Base-by-base conservation (phyloP, 1,140 invertebrate genomes). In the Ylistrum balloti region DNA sequence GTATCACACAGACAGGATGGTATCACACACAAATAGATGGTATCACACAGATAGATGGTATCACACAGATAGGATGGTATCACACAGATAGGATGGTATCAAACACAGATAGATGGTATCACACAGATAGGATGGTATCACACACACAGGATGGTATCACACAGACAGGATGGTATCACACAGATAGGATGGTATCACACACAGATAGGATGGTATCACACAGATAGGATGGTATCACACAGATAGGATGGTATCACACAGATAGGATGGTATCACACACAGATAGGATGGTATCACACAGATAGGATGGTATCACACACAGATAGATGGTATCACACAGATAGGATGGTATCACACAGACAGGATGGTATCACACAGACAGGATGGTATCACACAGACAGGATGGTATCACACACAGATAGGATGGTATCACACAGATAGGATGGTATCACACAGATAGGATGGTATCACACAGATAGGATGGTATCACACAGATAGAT, bases 311-410 rank as follows among this genome's bases (percentile, higher is more conserved):
- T 74, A 74, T 74, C 22, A 74, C 5, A 56, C n/a, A 89, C 33
- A 85, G 88, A 85, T n/a, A 85, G 85, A 28, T 74, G 56, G n/a
- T 74, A 74, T 74, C 56, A 74, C 5, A 74, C 56, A 74, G 56
- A 74, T n/a, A n/a, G 35, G 35, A 38, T 56, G 45, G 45, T 56
- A 56, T 56, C 45, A 56, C 20, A 38, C 13, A 56, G 45, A 56
- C 2, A 56, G 45, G 45, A 17, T 56, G 45, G 45, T 56, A 56
- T 5, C 35, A 22, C 9, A 56, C 22, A 56, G 45, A 56, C 45
- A 56, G 45, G 45, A 17, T 56, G 45, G 45, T 56, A 56, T 56
- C 45, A 56, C 2, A 13, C 35, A 56, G 9, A 56, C 9, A 56
- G n/a, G n/a, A n/a, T n/a, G n/a, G n/a, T n/a, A n/a, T n/a, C 13